These are phyloP conservation scores for Sebastes cheni DNA, from an alignment of 2,797 vertebrate genomes.

Conservation along the genomic window DNA sequence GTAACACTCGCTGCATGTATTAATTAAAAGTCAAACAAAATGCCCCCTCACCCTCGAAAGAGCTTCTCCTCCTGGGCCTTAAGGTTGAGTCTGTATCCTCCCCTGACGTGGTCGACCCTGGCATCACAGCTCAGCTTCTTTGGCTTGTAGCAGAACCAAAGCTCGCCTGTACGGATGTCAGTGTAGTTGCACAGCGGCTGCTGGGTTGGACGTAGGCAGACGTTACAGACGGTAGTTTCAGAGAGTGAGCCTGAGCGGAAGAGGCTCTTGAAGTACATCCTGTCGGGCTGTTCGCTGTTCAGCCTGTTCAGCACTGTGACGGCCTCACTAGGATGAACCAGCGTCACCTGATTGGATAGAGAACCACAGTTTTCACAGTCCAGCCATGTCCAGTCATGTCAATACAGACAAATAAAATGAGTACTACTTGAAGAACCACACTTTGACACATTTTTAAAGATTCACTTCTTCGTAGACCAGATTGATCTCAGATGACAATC, in stretches of 20 bases:
- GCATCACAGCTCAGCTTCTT: too few relatives aligned
- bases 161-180: slow-evolving; percentile 85
- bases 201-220: slow-evolving; percentile 64
- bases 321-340: slow-evolving; percentile 92
- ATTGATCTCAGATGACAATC: too few relatives aligned
- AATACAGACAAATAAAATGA: too few relatives aligned
- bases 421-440: too few relatives aligned
- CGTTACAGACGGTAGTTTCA: too few relatives aligned
- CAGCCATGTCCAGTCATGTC: too few relatives aligned
- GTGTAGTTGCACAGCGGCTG: slow-evolving; percentile 88
- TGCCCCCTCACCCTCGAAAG: slow-evolving; percentile 84
- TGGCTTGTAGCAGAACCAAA: too few relatives aligned
- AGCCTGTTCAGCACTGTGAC: slow-evolving; percentile 85
- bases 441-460: not conserved
- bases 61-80: slow-evolving; percentile 81
- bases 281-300: slow-evolving; percentile 85
- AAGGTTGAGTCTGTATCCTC: slow-evolving; percentile 80
- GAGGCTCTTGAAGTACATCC: slow-evolving; percentile 88
- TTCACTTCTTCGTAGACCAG: too few relatives aligned
- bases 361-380: not conserved
- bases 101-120: too few relatives aligned
- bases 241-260: slow-evolving; percentile 68
- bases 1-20: too few relatives aligned
- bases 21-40: too few relatives aligned
- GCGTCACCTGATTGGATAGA: slow-evolving; percentile 68